Evolutionary conservation across 2,113 vertebrate genomes (phyloP).

Genomic region (Cnemophilus loriae): DNA sequence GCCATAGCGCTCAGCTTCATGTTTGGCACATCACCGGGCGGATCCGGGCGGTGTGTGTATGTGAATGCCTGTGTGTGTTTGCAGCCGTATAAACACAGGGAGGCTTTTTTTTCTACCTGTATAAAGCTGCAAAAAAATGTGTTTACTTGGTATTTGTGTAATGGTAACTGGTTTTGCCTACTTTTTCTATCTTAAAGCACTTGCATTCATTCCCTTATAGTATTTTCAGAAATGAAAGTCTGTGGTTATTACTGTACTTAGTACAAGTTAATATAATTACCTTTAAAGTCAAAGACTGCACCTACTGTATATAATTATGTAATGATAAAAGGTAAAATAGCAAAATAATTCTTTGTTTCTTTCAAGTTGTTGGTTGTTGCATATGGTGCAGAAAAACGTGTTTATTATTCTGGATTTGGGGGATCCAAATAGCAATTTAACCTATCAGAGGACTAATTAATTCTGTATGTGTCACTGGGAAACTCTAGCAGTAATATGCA

Average conservation of each 20-base stretch:
- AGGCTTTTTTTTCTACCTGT: too few relatives aligned
- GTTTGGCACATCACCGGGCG: fast-evolving
- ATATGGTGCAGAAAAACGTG: fast-evolving
- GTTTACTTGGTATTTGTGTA: background rate
- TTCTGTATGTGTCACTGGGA: background rate
- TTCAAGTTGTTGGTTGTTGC: background rate
- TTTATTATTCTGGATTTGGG: background rate
- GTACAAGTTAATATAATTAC: background rate
- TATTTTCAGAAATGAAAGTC: background rate
- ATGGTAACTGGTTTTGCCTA: background rate
- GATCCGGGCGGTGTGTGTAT: fast-evolving
- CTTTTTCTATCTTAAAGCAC: background rate
- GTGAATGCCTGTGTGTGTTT: background rate
- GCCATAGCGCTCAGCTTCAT: fast-evolving
- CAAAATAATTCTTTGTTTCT: background rate
- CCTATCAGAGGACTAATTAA: background rate
- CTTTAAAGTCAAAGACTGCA: background rate
- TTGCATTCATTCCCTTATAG: background rate
- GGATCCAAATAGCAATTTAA: background rate
- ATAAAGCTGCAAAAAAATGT: background rate
- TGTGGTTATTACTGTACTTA: background rate
- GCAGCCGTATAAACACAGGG: fast-evolving
- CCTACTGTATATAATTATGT: background rate
- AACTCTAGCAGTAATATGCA: background rate
- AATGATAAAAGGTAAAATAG: background rate